These are phyloP conservation scores for Calcarius lapponicus DNA, from an alignment of 2,797 vertebrate genomes.

Conservation along the genomic window DNA sequence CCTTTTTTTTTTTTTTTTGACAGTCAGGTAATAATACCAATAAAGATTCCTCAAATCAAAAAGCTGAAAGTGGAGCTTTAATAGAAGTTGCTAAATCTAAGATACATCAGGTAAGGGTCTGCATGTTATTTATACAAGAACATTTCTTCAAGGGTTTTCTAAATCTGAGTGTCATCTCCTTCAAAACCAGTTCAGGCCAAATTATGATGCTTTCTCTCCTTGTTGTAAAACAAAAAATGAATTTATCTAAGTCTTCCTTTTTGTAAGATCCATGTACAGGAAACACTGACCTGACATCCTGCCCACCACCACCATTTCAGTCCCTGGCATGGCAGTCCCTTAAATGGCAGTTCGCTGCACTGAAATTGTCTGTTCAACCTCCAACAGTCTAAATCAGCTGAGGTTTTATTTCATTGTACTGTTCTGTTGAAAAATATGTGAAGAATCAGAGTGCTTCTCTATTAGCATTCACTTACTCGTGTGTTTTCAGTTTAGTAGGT, in stretches of 20 bases:
- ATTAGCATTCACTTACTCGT: neutral
- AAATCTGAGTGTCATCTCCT: neutral
- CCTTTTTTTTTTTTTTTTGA: neutral
- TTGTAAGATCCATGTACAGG: neutral
- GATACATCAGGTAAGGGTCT: constrained; percentile 89
- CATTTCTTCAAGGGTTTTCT: neutral
- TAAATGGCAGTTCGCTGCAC: neutral
- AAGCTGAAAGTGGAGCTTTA: constrained; percentile 86
- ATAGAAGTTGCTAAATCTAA: constrained; percentile 94
- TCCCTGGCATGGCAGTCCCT: neutral
- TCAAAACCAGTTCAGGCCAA: neutral
- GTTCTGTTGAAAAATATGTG: neutral
- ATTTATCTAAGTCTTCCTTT: neutral
- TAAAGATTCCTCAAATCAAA: constrained; percentile 88
- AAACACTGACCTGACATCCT: neutral
- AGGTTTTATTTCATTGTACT: neutral
- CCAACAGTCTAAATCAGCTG: neutral
- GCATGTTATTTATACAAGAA: neutral
- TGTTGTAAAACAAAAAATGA: neutral
- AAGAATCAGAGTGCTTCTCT: neutral
- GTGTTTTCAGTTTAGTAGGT: neutral
- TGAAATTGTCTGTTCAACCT: neutral
- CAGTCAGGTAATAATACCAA: constrained; percentile 83
- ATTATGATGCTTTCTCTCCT: neutral
- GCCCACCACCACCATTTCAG: fast-evolving